A percentile compares a stretch with the other conserved stretches of the same genome.
Evolutionary conservation across 1,140 invertebrate species (phyloP).

Genomic region (Tetragnatha versicolor): DNA sequence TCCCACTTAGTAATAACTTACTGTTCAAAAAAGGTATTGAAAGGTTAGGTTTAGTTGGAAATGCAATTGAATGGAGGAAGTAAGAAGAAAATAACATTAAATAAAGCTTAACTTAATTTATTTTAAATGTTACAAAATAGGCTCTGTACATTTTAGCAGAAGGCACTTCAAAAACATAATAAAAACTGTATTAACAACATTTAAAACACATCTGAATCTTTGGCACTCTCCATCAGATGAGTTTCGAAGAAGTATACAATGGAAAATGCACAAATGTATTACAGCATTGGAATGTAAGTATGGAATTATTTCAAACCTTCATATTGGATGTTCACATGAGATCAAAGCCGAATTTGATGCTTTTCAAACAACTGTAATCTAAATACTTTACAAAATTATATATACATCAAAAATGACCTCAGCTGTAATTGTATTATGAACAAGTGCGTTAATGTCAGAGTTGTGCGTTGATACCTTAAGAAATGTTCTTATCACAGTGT

Average conservation of each 20-base stretch:
- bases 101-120: background rate
- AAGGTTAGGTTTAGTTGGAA: no score
- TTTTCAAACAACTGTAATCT: no score
- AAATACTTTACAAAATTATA: no score
- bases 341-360: background rate
- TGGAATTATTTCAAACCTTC: constrained; percentile 36
- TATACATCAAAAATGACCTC: no score
- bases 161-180: constrained; percentile 22
- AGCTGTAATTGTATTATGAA: no score
- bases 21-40: no score
- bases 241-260: background rate
- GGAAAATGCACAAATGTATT: constrained; percentile 13
- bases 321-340: no score
- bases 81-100: no score
- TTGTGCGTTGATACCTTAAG: constrained; percentile 5
- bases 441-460: no score
- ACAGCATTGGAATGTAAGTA: constrained; percentile 51
- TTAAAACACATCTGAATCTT: constrained; percentile 27
- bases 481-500: constrained; percentile 28
- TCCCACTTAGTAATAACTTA: no score
- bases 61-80: no score
- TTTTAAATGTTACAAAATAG: constrained; percentile 27
- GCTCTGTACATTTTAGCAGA: constrained; percentile 17
- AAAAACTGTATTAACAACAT: background rate
- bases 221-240: constrained; percentile 31